Evolutionary conservation across 2,888 invertebrate species (phyloP).

Genomic region (Zaprionus obscuricornis): DNA sequence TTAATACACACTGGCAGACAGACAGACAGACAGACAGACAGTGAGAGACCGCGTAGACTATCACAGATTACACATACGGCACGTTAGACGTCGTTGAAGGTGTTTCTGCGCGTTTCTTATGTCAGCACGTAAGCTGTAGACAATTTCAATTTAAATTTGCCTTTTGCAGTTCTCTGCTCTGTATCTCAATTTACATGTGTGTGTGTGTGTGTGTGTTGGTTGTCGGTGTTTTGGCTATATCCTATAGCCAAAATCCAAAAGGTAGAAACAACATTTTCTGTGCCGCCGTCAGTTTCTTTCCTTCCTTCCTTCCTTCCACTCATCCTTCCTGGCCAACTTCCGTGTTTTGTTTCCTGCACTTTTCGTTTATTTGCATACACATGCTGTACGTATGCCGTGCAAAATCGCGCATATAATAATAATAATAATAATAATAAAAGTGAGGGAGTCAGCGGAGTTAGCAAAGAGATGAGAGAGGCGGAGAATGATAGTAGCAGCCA

Average conservation of each 20-base stretch:
- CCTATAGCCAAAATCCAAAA: too few species aligned
- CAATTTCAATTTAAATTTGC: slow-evolving; percentile 78
- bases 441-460: too few species aligned
- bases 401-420: slow-evolving; percentile 78
- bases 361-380: slow-evolving; percentile 77
- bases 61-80: slow-evolving; percentile 67
- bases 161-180: slow-evolving; percentile 49
- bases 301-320: slow-evolving; percentile 52
- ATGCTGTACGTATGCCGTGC: slow-evolving; percentile 55
- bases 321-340: slow-evolving; percentile 66
- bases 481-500: too few species aligned
- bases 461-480: too few species aligned
- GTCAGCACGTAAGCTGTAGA: slow-evolving; percentile 67
- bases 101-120: slow-evolving; percentile 55
- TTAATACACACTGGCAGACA: slow-evolving; percentile 10
- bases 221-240: too few species aligned
- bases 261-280: slow-evolving; percentile 52
- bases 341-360: slow-evolving; percentile 77
- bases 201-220: slow-evolving; percentile 19
- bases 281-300: slow-evolving; percentile 65
- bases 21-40: slow-evolving; percentile 12
- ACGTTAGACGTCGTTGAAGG: slow-evolving; percentile 42
- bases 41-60: too few species aligned
- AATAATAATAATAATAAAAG: slow-evolving; percentile 35
- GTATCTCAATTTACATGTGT: too few species aligned